These are phyloP conservation scores for Iphiclides podalirius DNA, from an alignment of 2,888 invertebrate genomes.

Conservation along the genomic window DNA sequence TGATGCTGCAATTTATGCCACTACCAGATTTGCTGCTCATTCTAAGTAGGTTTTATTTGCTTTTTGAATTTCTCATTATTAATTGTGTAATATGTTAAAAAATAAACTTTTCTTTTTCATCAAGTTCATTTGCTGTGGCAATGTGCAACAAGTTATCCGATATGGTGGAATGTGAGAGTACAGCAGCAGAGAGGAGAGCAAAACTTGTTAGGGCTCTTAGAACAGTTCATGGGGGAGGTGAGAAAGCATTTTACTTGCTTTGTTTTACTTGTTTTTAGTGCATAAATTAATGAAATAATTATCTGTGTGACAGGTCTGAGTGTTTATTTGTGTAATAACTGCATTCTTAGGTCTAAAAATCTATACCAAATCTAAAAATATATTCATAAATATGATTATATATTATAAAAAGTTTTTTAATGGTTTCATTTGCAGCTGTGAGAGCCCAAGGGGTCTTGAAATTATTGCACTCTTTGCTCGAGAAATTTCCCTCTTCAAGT, in stretches of 20 bases:
- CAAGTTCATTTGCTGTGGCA: constrained; percentile 94
- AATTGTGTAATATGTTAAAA: no score
- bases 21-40: constrained; percentile 95
- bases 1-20: constrained; percentile 96
- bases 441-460: constrained; percentile 83
- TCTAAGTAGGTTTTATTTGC: constrained; percentile 86
- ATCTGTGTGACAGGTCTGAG: no score
- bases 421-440: constrained; percentile 75
- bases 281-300: not conserved
- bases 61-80: not conserved
- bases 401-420: no score
- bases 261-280: no score
- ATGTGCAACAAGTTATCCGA: constrained; percentile 97
- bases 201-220: constrained; percentile 94
- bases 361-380: no score
- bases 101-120: constrained; percentile 25
- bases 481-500: constrained; percentile 67
- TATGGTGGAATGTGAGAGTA: constrained; percentile 96
- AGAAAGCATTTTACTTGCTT: not conserved
- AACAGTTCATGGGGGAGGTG: constrained; percentile 93
- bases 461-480: constrained; percentile 59
- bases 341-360: no score
- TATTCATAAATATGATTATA: no score
- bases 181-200: constrained; percentile 94
- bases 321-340: no score